Conservation (phyloP, 1,140 invertebrate species). For the Diachasma alloeum region DNA sequence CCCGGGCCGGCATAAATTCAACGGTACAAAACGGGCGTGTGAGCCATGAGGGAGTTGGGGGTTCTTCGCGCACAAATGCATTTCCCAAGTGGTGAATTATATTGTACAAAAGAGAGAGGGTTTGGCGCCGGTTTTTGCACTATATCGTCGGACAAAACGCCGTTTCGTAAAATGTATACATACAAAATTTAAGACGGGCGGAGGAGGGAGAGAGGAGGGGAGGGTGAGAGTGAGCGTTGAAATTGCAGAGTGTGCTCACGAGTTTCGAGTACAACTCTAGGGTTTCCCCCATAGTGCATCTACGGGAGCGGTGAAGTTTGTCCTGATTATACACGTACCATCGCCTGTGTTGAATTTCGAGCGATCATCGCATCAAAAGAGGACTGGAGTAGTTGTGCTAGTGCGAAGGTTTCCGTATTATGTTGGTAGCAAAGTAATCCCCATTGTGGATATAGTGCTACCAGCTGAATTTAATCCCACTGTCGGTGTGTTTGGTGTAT, state of each 20-base stretch:
- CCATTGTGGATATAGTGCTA: background rate
- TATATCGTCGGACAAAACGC: background rate
- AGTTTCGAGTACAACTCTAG: background rate
- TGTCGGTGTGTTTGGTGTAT: background rate
- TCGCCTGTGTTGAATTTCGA: background rate
- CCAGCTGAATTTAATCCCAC: background rate
- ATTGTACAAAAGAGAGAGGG: background rate
- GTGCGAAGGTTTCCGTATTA: background rate
- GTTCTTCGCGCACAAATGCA: background rate
- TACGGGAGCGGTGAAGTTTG: background rate
- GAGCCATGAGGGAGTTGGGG: background rate
- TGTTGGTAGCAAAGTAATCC: background rate
- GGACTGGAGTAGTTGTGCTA: background rate
- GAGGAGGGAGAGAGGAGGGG: background rate
- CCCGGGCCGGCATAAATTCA: slow-evolving; percentile 6
- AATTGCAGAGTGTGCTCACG: background rate
- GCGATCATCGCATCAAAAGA: background rate
- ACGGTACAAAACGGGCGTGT: background rate
- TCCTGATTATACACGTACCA: background rate
- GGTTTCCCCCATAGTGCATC: background rate
- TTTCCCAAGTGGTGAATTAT: background rate
- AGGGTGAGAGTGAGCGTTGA: background rate
- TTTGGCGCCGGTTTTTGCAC: too few relatives aligned
- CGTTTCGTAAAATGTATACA: background rate
- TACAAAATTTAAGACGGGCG: background rate